Conservation (phyloP, 1,140 invertebrate species). For the Drosophila nigromelanica region DNA sequence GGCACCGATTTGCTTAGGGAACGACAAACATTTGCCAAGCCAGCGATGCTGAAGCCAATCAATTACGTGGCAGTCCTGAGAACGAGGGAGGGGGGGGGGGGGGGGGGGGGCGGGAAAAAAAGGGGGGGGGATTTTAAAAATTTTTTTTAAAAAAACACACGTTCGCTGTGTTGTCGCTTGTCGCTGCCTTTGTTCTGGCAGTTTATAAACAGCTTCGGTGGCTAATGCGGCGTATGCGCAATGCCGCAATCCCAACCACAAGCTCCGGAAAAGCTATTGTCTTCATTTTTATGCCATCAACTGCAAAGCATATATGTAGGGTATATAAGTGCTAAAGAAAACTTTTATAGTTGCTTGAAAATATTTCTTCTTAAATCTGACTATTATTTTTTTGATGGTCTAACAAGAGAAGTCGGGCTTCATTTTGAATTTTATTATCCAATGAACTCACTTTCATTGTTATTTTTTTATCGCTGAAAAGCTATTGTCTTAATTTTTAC, state of each 20-base stretch:
- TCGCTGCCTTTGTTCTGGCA: constrained; percentile 43
- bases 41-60: constrained; percentile 48
- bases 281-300: constrained; percentile 24
- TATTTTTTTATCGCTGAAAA: no score
- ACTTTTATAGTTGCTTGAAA: not conserved
- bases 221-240: constrained; percentile 53
- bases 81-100: no score
- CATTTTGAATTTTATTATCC: no score
- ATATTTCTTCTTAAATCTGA: no score
- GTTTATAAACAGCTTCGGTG: constrained; percentile 46
- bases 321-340: not conserved
- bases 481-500: no score
- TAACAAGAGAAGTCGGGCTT: no score
- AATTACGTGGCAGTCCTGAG: constrained; percentile 46
- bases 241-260: constrained; percentile 19
- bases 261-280: constrained; percentile 24
- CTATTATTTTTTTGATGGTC: no score
- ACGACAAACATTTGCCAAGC: constrained; percentile 49
- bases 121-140: no score
- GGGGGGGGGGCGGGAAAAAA: no score
- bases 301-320: constrained; percentile 20
- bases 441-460: no score
- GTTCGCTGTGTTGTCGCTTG: constrained; percentile 13
- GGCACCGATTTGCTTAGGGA: constrained; percentile 35
- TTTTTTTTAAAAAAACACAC: no score